These are phyloP conservation scores for Falco novaeseelandiae DNA, from an alignment of 2,797 vertebrate genomes.

Conservation along the genomic window DNA sequence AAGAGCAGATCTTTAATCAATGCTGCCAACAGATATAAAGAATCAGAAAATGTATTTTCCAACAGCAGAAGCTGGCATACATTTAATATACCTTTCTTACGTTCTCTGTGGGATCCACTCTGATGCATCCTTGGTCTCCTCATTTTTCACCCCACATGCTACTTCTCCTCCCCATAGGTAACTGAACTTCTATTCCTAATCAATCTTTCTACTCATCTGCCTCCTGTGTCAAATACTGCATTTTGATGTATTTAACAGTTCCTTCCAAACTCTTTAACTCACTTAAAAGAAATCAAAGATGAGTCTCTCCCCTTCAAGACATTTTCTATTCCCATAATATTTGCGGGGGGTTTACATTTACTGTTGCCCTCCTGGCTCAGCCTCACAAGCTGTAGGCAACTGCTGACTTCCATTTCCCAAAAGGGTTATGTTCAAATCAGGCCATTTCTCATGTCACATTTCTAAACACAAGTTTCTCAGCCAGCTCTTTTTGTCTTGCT, in stretches of 20 bases:
- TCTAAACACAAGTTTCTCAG: background rate
- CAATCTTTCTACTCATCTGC: background rate
- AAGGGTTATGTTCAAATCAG: background rate
- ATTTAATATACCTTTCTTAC: constrained; percentile 5
- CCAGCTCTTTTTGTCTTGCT: background rate
- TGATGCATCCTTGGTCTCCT: background rate
- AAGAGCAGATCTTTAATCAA: background rate
- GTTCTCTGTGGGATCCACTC: background rate
- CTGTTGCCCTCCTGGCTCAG: background rate
- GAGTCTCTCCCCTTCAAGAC: background rate
- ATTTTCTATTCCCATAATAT: background rate
- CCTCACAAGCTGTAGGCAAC: background rate
- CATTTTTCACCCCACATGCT: background rate
- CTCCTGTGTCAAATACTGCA: background rate
- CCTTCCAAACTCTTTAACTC: background rate
- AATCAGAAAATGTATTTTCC: background rate
- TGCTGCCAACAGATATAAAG: background rate
- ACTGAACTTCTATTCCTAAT: background rate
- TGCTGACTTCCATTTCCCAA: background rate
- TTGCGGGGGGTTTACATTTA: background rate
- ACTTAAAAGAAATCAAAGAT: background rate
- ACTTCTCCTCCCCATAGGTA: background rate
- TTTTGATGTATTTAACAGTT: background rate
- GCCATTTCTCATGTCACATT: background rate
- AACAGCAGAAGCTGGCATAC: background rate